Percentiles rank a stretch among this genome's conserved stretches.
Conservation (phyloP, 2,888 invertebrate genomes). For the Drosophila borealis region DNA sequence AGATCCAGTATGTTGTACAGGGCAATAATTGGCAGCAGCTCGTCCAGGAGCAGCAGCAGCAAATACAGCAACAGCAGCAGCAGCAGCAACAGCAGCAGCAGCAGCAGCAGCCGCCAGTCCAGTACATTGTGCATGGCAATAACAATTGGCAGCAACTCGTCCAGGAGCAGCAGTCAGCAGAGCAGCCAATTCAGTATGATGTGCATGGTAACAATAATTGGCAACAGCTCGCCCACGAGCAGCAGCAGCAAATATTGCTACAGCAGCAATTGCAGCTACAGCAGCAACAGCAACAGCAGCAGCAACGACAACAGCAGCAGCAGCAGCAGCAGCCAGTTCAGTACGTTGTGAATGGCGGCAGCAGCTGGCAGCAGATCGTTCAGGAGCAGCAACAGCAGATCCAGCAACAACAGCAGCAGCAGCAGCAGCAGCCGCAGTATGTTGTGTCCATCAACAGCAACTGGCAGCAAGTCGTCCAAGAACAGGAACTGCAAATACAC, state of each 20-base stretch:
- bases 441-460: neutral
- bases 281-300: neutral
- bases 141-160: neutral
- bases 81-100: conserved; percentile 3
- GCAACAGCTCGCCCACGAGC: neutral
- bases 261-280: neutral
- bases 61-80: neutral
- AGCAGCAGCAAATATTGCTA: neutral
- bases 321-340: neutral
- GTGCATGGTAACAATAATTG: neutral
- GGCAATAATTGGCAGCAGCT: neutral
- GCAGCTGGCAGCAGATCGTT: neutral
- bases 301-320: neutral
- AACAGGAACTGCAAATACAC: neutral
- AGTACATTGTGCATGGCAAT: neutral
- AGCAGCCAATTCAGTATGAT: neutral
- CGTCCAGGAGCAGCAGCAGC: neutral
- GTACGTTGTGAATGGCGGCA: neutral
- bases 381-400: neutral
- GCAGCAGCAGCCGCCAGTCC: neutral
- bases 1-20: neutral
- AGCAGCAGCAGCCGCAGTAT: neutral
- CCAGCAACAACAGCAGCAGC: neutral
- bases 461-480: conserved; percentile 2
- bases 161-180: neutral